Percentiles rank a stretch among this genome's conserved stretches.
Conservation (phyloP, 2,113 vertebrate genomes). For the Neodon shergylaensis region DNA sequence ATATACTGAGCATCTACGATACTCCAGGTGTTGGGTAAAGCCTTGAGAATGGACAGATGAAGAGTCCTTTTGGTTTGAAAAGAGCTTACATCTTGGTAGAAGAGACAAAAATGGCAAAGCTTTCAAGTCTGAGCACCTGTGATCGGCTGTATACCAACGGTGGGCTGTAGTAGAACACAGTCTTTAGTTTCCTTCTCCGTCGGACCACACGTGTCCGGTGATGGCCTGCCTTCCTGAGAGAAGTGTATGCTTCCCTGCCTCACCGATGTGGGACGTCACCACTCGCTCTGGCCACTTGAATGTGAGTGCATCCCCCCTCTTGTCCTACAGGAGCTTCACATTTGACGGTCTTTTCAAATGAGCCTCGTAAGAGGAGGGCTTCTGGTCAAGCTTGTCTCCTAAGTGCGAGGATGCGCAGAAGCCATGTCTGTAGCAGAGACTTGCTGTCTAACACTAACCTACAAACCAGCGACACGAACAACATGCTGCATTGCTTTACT, state of each 20-base stretch:
- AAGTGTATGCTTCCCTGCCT: neutral
- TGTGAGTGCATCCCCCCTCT: neutral
- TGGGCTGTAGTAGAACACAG: neutral
- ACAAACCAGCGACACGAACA: neutral
- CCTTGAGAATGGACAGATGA: neutral
- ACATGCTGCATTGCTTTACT: neutral
- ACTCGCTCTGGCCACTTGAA: neutral
- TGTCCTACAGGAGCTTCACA: neutral
- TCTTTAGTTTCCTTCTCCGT: neutral
- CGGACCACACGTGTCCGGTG: accelerated
- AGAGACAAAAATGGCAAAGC: neutral
- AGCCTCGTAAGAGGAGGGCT: neutral
- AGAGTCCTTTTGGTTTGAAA: neutral
- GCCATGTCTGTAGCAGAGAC: neutral
- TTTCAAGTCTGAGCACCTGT: neutral
- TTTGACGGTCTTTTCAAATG: neutral
- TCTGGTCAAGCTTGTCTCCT: neutral
- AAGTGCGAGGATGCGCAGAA: neutral
- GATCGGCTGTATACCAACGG: neutral
- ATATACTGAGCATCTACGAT: neutral
- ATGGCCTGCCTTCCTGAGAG: neutral
- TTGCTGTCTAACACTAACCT: neutral
- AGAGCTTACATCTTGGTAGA: neutral
- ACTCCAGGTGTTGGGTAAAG: neutral
- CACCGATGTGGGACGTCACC: neutral